These are phyloP conservation scores for Leguminivora glycinivorella DNA, from an alignment of 1,140 invertebrate species.

Conservation along the genomic window DNA sequence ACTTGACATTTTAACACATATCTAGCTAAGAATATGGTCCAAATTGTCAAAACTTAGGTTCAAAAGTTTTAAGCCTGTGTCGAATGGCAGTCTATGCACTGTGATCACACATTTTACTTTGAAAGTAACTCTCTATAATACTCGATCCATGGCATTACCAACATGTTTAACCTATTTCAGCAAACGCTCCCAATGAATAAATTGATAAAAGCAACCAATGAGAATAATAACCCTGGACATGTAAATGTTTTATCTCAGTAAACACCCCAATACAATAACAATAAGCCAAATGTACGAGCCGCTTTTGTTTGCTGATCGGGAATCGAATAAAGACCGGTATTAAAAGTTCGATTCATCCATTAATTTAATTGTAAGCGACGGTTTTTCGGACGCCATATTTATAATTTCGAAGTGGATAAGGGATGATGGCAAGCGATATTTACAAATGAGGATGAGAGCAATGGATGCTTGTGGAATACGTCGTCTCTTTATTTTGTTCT, in stretches of 20 bases:
- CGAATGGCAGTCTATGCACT: no score
- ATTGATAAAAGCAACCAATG: neutral
- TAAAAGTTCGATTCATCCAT: conserved; percentile 17
- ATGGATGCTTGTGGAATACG: neutral
- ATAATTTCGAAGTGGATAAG: neutral
- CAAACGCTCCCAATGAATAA: no score
- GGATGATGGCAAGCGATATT: neutral
- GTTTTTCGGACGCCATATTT: neutral
- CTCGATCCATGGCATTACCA: no score
- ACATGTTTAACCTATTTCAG: no score
- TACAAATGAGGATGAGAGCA: neutral
- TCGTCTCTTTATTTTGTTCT: neutral
- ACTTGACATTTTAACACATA: no score
- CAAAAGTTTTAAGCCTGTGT: no score
- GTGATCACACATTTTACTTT: no score
- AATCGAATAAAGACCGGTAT: conserved; percentile 14
- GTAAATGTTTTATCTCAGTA: conserved; percentile 13
- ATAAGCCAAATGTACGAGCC: conserved; percentile 20
- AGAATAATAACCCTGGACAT: neutral
- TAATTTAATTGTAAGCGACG: conserved; percentile 23
- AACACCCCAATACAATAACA: conserved; percentile 10
- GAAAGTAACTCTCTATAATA: no score
- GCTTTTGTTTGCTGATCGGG: conserved; percentile 17
- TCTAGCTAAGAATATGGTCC: no score
- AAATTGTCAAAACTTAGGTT: no score